These are phyloP conservation scores for Gryllus longicercus DNA, from an alignment of 2,888 invertebrate genomes.

Conservation along the genomic window DNA sequence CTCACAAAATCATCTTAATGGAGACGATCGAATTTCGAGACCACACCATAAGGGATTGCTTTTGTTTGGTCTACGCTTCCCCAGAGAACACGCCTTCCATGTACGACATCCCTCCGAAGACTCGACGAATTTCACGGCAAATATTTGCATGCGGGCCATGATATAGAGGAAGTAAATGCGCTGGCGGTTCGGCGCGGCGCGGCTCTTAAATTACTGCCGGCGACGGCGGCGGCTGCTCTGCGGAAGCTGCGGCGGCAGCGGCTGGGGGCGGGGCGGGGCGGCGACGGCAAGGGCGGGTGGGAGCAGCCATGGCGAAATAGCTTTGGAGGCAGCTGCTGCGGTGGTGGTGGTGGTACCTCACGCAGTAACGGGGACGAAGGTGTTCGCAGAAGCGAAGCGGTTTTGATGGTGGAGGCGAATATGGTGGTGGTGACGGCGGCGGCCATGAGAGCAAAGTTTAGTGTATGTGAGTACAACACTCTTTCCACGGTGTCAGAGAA, in stretches of 20 bases:
- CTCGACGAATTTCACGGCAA: background rate
- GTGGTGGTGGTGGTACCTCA: too few relatives aligned
- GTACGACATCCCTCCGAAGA: background rate
- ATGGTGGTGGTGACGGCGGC: too few relatives aligned
- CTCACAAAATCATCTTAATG: background rate
- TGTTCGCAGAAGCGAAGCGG: too few relatives aligned
- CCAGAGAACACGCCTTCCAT: background rate
- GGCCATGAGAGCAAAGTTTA: too few relatives aligned
- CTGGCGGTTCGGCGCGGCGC: background rate
- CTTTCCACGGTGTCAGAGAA: too few relatives aligned
- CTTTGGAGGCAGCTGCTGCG: too few relatives aligned
- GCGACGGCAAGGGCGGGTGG: background rate
- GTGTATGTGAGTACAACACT: too few relatives aligned
- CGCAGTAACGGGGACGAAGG: too few relatives aligned
- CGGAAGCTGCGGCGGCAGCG: background rate
- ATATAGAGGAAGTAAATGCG: background rate
- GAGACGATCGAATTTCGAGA: background rate
- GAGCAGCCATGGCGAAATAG: too few relatives aligned
- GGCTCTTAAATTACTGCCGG: conserved; percentile 8
- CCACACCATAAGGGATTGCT: background rate
- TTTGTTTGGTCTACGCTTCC: background rate
- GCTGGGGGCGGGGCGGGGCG: background rate
- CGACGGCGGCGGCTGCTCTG: background rate
- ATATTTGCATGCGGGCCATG: conserved; percentile 6
- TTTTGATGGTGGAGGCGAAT: too few relatives aligned